Percentiles rank a stretch among this genome's conserved stretches.
phyloP scores from a whole-genome alignment of 2,888 invertebrate species.

The Oscheius sp. region DNA sequence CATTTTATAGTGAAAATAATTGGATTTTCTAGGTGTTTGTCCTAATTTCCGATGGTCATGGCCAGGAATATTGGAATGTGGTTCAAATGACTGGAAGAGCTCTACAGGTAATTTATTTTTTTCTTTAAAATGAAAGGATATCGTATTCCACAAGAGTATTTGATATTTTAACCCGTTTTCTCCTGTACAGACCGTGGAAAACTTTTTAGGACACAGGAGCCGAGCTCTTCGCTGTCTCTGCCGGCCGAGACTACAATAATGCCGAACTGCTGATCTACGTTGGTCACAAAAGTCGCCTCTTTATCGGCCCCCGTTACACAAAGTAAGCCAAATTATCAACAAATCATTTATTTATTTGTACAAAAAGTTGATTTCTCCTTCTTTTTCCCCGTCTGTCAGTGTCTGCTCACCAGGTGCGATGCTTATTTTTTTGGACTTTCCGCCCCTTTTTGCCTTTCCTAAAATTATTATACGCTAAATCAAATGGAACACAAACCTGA shows the following conservation, averaged over 20 bases:
- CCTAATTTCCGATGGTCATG: slow-evolving; percentile 64
- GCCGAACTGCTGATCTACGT: slow-evolving; percentile 62
- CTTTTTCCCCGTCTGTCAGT: not conserved
- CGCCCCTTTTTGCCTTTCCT: not conserved
- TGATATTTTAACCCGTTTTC: no score
- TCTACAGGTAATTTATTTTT: slow-evolving; percentile 35
- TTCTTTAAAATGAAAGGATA: not conserved
- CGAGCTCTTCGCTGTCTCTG: slow-evolving; percentile 58
- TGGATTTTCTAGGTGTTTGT: slow-evolving; percentile 47
- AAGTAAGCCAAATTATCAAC: slow-evolving; percentile 19
- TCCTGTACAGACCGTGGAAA: no score
- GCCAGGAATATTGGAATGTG: slow-evolving; percentile 59
- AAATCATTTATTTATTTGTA: not conserved
- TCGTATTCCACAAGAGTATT: no score
- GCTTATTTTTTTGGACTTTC: not conserved
- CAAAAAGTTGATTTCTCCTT: not conserved
- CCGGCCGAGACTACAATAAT: slow-evolving; percentile 51
- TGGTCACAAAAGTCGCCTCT: slow-evolving; percentile 50
- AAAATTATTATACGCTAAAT: not conserved
- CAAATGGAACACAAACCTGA: no score
- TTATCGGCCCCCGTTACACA: slow-evolving; percentile 48
- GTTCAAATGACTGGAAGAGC: slow-evolving; percentile 50
- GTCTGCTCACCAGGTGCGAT: not conserved
- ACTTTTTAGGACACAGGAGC: slow-evolving; percentile 37
- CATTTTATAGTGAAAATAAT: no score